Percentiles rank a stretch among this genome's conserved stretches.
phyloP scores from a whole-genome alignment of 2,888 invertebrate species.

The Anticlea derivata region DNA sequence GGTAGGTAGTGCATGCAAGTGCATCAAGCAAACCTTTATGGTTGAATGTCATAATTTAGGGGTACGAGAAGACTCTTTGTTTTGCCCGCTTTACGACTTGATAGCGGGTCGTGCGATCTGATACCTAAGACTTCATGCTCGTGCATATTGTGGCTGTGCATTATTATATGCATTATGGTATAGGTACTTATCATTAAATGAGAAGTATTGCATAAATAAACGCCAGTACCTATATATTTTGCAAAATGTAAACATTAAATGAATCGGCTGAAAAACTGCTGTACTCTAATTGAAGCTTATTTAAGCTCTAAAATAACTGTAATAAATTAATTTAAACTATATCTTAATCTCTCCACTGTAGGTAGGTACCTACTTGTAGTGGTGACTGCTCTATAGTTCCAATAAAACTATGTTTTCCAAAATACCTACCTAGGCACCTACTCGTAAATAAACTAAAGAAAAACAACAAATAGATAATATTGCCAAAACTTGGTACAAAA shows the following conservation, averaged over 20 bases:
- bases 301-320: too few species aligned
- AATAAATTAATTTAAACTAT: too few species aligned
- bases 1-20: constrained; percentile 41
- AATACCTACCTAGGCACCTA: too few species aligned
- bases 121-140: constrained; percentile 16
- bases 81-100: constrained; percentile 55
- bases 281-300: too few species aligned
- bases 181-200: too few species aligned
- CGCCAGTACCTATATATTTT: not conserved
- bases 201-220: too few species aligned
- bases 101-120: constrained; percentile 44
- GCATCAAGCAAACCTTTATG: constrained; percentile 50
- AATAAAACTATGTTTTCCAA: not conserved
- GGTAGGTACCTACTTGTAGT: too few species aligned
- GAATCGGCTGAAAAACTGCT: too few species aligned
- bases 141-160: constrained; percentile 13
- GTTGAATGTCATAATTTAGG: constrained; percentile 60
- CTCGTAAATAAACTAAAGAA: not conserved
- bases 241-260: not conserved
- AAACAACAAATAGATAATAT: constrained; percentile 6
- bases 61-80: constrained; percentile 64
- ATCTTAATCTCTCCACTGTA: too few species aligned
- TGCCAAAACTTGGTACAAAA: constrained; percentile 1
- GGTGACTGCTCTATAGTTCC: too few species aligned
- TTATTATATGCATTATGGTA: constrained; percentile 1